Base-by-base conservation (phyloP, 2,113 vertebrate genomes). In the Tachysurus fulvidraco region DNA sequence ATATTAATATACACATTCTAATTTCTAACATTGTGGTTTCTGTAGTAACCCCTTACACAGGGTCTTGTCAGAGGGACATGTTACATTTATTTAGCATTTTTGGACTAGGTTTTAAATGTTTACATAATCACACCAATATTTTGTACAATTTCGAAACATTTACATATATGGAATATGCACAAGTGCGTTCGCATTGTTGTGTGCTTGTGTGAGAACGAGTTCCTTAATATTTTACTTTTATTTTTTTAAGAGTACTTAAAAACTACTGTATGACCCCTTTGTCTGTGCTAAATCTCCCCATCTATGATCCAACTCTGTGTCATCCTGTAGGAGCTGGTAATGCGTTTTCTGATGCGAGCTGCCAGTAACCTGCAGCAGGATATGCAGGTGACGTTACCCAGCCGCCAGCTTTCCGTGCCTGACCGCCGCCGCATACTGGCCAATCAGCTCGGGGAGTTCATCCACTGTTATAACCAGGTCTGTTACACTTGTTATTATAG, bases 321-420 rank as follows among this genome's bases (percentile, higher is more conserved):
- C 88, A 55, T 65, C 87, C 76, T 74, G 30, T 91, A 99, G 98
- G 98, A 99, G 86, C 94, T 99, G 71, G 95, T 99, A 85, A 95
- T 98, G 83, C 96, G 96, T 83, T 99, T 99, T 90, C 94, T 99
- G 91, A 96, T 94, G 89, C 94, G 95, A 91, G 98, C 98, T 60
- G 96, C 97, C 87, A 95, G 93, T 92, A 99, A 99, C 91, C 96
- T 99, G 28, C 96, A 95, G 36, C 95, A 96, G 85, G 96, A 97
- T 55, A 87, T 98, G 90, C 94, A 90, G 87, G 91, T 98, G 93
- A 92, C 95, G 10, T 88, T 97, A 65, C 97, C 97, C 77, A 96
- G 95, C 87, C 95, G 91, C 13, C 94, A 93, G 30, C 87, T 98
- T 12, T 93, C 97, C 5, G 92, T 95, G 0, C 91, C 90, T 36